Base-by-base conservation (phyloP, 1,140 invertebrate genomes). In the Drosophila lini region DNA sequence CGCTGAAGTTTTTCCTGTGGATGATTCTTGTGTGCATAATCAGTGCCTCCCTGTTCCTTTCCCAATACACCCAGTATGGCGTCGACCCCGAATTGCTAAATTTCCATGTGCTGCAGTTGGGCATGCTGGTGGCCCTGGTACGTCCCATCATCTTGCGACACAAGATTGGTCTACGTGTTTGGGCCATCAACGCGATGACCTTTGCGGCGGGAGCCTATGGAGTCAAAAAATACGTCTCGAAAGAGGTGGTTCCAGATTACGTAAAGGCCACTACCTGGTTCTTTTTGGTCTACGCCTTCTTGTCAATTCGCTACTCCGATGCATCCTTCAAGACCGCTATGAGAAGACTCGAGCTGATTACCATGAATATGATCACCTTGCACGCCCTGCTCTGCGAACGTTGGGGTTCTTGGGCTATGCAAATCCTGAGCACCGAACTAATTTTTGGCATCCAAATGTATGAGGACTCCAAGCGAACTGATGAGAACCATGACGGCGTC, bases 361-460 rank as follows among this genome's bases (percentile, higher is more conserved):
- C 94, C 55, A 92, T 93, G 3, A 93, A 93, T 25, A 83, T 94
- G 44, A 79, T 93, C 15, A 93, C 92, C 5, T n/a, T 50, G 1
- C 47, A 50, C 5, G 47, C n/a, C 5, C 15, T 50, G n/a, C 47
- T 50, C 47, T 11, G 47, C n/a, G 9, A 31, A 11, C 8, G 10
- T 1, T 95, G 95, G 58, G 95, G 95, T 76, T 93, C 94, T 2
- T 79, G 95, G 5, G 95, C 95, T 64, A 93, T 94, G 41, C 92
- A 95, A 22, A 80, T 93, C 4, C 85, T 95, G 19, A 28, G 25
- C 22, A 64, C 77, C 3, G 83, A 91, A 40, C 58, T 64, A 5
- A 15, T 84, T 19, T 22, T 91, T 19, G 73, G 81, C 3, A 15
- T 76, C 0, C 40, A 78, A 9, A 36, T 71, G 0, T 65, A 74